phyloP scores from a whole-genome alignment of 1,140 invertebrate genomes.

The Drusus annulatus region DNA sequence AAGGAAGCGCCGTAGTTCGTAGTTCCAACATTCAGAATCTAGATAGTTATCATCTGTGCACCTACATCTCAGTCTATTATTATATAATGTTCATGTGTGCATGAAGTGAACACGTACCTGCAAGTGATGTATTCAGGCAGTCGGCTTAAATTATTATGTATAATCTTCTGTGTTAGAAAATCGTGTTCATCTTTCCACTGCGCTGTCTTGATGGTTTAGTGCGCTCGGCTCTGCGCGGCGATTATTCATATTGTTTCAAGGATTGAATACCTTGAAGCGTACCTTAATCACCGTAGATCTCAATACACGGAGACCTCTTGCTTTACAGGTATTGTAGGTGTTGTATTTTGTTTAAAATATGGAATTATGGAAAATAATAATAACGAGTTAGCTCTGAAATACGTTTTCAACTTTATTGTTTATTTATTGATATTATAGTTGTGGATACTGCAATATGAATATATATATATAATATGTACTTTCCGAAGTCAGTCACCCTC shows the following conservation, averaged over 20 bases:
- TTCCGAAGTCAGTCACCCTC: too few species aligned
- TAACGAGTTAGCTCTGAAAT: too few species aligned
- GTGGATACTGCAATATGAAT: too few species aligned
- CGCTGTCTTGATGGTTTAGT: not conserved
- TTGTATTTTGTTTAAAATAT: too few species aligned
- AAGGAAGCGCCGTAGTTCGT: not conserved
- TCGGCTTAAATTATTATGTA: conserved; percentile 4
- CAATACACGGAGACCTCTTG: too few species aligned
- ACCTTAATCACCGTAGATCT: not conserved
- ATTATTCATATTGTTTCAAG: conserved; percentile 13
- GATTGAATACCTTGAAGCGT: conserved; percentile 27
- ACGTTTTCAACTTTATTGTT: too few species aligned
- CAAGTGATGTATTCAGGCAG: not conserved
- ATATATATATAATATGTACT: too few species aligned
- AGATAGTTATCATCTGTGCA: conserved; percentile 22
- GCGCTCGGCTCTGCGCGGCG: too few species aligned
- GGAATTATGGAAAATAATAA: too few species aligned
- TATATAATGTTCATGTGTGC: not conserved
- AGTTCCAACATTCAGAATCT: not conserved
- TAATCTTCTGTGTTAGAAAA: conserved; percentile 9
- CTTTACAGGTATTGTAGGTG: too few species aligned
- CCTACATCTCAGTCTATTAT: not conserved
- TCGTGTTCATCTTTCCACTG: conserved; percentile 4
- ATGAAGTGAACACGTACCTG: not conserved
- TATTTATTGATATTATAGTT: too few species aligned